Evolutionary conservation across 2,888 invertebrate species (phyloP).

Genomic region (Dione juno): DNA sequence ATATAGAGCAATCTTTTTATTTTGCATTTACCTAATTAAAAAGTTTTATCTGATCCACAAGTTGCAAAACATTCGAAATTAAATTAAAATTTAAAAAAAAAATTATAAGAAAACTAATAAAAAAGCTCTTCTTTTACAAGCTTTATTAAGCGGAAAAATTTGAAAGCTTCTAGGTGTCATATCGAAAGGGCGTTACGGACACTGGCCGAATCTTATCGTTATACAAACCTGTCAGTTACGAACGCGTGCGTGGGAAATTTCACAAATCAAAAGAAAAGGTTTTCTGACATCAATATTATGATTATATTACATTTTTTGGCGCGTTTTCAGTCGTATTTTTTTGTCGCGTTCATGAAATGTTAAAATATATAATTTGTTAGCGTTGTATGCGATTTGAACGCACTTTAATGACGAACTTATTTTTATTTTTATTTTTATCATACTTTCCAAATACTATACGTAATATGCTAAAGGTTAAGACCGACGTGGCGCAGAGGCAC

Average conservation of each 20-base stretch:
- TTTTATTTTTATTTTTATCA: too few relatives aligned
- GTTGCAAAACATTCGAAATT: too few relatives aligned
- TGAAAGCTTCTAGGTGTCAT: neutral
- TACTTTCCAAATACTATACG: too few relatives aligned
- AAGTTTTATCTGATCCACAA: too few relatives aligned
- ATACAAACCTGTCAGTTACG: constrained; percentile 44
- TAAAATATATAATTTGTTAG: neutral
- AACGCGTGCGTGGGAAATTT: constrained; percentile 51
- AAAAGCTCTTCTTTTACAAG: neutral
- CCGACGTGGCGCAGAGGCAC: too few relatives aligned
- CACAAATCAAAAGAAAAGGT: constrained; percentile 49
- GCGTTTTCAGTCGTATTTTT: neutral
- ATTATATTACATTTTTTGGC: constrained; percentile 2
- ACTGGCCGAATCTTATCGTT: constrained; percentile 40
- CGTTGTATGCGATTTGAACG: too few relatives aligned
- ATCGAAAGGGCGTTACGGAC: constrained; percentile 31
- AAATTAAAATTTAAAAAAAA: too few relatives aligned
- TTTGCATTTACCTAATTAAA: too few relatives aligned
- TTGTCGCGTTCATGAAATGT: neutral
- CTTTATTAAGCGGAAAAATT: constrained; percentile 12
- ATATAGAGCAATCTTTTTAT: too few relatives aligned
- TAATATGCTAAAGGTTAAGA: too few relatives aligned
- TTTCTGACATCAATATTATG: constrained; percentile 46
- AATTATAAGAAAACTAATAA: too few relatives aligned
- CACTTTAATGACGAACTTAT: too few relatives aligned